Evolutionary conservation across 1,140 invertebrate genomes (phyloP).

Genomic region (Philaenus spumarius): DNA sequence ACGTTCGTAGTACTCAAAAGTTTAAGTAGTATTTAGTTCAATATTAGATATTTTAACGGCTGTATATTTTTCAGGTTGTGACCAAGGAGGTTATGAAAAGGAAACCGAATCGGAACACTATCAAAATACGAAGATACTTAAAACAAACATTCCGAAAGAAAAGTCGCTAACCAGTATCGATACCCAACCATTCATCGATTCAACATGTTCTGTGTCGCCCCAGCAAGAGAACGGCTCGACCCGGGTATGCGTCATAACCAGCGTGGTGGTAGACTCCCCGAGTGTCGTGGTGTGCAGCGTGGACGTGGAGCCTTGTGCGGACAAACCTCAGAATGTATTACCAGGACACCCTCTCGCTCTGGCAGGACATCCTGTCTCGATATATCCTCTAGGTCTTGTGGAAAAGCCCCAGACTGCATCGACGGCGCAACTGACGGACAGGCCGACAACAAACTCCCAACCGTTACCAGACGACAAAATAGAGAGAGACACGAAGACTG

Average conservation of each 20-base stretch:
- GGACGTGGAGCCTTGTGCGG: conserved; percentile 32
- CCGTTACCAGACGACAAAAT: conserved; percentile 22
- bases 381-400: conserved; percentile 27
- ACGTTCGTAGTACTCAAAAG: no score
- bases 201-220: neutral
- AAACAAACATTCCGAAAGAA: neutral
- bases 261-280: conserved; percentile 23
- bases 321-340: neutral
- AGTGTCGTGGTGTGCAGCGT: conserved; percentile 35
- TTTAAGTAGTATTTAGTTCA: no score
- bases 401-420: neutral
- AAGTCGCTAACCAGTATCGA: conserved; percentile 16
- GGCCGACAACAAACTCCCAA: neutral
- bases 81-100: neutral
- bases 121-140: neutral
- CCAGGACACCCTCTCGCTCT: neutral
- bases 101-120: neutral
- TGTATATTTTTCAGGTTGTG: neutral
- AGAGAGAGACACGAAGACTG: no score
- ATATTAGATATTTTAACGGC: no score
- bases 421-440: neutral
- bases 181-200: conserved; percentile 7
- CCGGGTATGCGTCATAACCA: conserved; percentile 32
- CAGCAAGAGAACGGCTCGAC: conserved; percentile 30
- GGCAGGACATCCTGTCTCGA: neutral